A percentile compares a stretch with the other conserved stretches of the same genome.
Conservation (phyloP, 1,140 invertebrate genomes). For the Lerema accius region DNA sequence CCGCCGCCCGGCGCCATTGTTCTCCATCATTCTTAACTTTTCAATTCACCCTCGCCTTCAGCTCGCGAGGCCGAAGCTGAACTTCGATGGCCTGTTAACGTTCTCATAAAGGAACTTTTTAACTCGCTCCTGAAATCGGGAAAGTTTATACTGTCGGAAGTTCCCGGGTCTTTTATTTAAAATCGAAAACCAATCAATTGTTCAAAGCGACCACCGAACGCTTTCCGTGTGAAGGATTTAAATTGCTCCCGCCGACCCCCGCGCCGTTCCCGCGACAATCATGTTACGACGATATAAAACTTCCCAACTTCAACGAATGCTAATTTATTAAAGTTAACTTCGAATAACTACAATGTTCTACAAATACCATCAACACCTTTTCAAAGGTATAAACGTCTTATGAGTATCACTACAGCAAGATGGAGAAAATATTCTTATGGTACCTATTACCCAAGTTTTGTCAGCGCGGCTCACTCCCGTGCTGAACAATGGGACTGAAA, state of each 20-base stretch:
- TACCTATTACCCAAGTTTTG: too few species aligned
- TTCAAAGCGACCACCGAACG: conserved; percentile 17
- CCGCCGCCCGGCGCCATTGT: conserved; percentile 8
- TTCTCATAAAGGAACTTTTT: conserved; percentile 34
- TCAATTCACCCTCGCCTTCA: conserved; percentile 26
- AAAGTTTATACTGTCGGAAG: conserved; percentile 31
- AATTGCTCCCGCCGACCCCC: conserved; percentile 16
- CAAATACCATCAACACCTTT: too few species aligned
- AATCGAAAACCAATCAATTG: conserved; percentile 31
- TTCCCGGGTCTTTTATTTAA: conserved; percentile 27
- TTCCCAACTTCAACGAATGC: not conserved
- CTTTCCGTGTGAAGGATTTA: conserved; percentile 27
- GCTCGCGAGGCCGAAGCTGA: conserved; percentile 15
- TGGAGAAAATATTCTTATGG: too few species aligned
- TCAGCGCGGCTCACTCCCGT: too few species aligned
- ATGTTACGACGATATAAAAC: not conserved
- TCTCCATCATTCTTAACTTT: conserved; percentile 34
- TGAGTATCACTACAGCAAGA: too few species aligned
- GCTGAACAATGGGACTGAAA: too few species aligned
- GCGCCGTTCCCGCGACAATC: conserved; percentile 1
- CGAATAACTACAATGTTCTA: not conserved
- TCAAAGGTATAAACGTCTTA: too few species aligned
- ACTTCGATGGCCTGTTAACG: conserved; percentile 33
- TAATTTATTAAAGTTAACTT: not conserved
- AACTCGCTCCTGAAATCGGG: conserved; percentile 32